Percentiles rank a stretch among this genome's conserved stretches.
Conservation (phyloP, 2,113 vertebrate species). For the Pandion haliaetus region DNA sequence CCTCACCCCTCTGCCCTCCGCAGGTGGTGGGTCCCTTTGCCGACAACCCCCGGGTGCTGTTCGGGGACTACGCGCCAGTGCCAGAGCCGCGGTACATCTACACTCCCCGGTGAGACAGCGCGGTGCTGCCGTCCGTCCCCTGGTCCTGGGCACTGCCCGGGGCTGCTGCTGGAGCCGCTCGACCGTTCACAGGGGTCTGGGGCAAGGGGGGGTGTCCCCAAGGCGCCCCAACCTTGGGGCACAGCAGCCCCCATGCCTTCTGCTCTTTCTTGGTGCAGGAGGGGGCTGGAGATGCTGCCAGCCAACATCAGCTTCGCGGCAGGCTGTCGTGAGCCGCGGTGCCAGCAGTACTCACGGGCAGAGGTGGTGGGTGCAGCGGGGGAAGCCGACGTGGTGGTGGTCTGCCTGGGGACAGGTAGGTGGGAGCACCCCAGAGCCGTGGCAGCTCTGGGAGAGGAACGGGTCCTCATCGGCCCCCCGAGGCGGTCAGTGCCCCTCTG, state of each 20-base stretch:
- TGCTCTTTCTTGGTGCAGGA: conserved; percentile 12
- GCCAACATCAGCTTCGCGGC: conserved; percentile 6
- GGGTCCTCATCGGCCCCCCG: background rate
- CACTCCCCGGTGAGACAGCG: conserved; percentile 52
- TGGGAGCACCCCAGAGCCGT: background rate
- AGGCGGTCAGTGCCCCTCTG: fast-evolving
- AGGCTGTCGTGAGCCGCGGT: background rate
- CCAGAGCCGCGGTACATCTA: conserved; percentile 55
- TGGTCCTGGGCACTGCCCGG: background rate
- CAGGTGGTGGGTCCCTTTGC: conserved; percentile 71
- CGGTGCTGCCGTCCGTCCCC: fast-evolving
- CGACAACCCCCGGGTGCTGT: conserved; percentile 43
- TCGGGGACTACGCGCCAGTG: conserved; percentile 60
- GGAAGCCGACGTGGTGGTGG: conserved; percentile 16
- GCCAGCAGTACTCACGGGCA: background rate
- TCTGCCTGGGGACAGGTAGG: conserved; percentile 70
- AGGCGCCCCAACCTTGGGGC: background rate
- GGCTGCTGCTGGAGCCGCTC: background rate
- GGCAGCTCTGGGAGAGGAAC: fast-evolving
- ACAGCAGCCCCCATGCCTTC: background rate
- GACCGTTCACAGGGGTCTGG: background rate
- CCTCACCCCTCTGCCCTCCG: background rate
- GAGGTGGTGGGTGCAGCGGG: background rate
- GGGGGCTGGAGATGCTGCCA: conserved; percentile 19
- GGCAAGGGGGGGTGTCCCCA: background rate